phyloP scores from a whole-genome alignment of 53 echinoderm and acorn worm species.

The Arbacia lixula region DNA sequence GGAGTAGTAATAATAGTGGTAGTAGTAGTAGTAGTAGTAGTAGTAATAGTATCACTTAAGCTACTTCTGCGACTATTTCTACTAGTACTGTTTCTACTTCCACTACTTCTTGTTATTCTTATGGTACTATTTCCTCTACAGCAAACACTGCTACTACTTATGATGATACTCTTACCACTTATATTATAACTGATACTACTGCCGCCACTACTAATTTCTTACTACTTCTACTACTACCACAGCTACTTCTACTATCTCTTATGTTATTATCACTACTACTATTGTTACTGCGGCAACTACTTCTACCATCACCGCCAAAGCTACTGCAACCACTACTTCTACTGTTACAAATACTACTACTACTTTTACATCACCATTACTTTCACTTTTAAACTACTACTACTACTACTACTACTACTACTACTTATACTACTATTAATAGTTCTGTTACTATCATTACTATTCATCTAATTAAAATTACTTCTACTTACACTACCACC shows the following conservation, averaged over 20 bases:
- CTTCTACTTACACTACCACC: neutral
- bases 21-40: neutral
- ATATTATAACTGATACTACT: neutral
- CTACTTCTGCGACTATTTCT: neutral
- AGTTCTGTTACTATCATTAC: neutral
- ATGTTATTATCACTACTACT: neutral
- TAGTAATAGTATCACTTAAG: neutral
- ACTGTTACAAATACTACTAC: neutral
- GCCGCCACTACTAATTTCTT: neutral
- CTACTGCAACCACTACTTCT: too few species aligned
- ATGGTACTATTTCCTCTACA: constrained; percentile 7
- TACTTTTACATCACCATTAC: neutral
- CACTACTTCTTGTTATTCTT: constrained; percentile 6
- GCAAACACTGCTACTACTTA: neutral
- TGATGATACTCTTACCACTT: neutral
- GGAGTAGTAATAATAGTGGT: constrained; percentile 6
- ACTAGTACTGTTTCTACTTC: constrained; percentile 3
- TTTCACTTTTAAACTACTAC: neutral
- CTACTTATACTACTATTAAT: neutral
- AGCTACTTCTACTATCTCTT: neutral
- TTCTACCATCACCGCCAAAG: neutral
- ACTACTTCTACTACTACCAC: constrained; percentile 2
- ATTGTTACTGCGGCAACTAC: neutral
- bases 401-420: neutral
- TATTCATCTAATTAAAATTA: neutral